phyloP scores from a whole-genome alignment of 2,888 invertebrate genomes.

The Merodon equestris region DNA sequence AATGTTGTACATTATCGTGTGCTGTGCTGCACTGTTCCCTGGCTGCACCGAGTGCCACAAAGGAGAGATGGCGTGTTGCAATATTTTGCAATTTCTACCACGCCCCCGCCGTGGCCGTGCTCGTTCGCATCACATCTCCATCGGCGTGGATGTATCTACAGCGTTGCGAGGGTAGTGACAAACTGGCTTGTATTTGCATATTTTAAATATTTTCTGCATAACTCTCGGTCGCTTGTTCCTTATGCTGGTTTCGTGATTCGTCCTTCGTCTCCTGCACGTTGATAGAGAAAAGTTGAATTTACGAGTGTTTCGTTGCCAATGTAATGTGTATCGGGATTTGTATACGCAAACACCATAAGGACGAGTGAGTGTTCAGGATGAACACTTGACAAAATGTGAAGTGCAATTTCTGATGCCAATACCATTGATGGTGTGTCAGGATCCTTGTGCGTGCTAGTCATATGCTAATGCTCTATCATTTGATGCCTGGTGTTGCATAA shows the following conservation, averaged over 20 bases:
- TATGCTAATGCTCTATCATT: conserved; percentile 47
- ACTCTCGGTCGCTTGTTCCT: conserved; percentile 55
- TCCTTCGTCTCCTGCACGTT: background rate
- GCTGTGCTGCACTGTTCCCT: conserved; percentile 13
- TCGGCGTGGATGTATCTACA: background rate
- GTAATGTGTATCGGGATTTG: conserved; percentile 45
- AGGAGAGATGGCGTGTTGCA: conserved; percentile 57
- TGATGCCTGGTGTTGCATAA: conserved; percentile 56
- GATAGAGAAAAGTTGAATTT: conserved; percentile 34
- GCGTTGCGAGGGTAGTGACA: conserved; percentile 43
- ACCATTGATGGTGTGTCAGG: conserved; percentile 8
- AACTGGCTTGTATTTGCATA: conserved; percentile 61
- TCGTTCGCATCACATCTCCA: background rate
- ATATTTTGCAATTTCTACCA: conserved; percentile 53
- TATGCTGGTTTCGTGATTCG: conserved; percentile 46
- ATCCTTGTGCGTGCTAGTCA: conserved; percentile 9
- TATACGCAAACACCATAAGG: conserved; percentile 37
- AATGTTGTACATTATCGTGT: conserved; percentile 59
- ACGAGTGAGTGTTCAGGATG: conserved; percentile 27
- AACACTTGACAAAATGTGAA: conserved; percentile 53
- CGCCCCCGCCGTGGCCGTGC: background rate
- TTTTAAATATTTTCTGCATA: conserved; percentile 63
- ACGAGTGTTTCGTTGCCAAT: conserved; percentile 43
- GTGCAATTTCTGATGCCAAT: conserved; percentile 36
- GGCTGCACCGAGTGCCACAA: conserved; percentile 32